These are phyloP conservation scores for Turritopsis rubra DNA, from an alignment of 30 jellyfish, hydroid and myxozoan genomes.

Conservation along the genomic window DNA sequence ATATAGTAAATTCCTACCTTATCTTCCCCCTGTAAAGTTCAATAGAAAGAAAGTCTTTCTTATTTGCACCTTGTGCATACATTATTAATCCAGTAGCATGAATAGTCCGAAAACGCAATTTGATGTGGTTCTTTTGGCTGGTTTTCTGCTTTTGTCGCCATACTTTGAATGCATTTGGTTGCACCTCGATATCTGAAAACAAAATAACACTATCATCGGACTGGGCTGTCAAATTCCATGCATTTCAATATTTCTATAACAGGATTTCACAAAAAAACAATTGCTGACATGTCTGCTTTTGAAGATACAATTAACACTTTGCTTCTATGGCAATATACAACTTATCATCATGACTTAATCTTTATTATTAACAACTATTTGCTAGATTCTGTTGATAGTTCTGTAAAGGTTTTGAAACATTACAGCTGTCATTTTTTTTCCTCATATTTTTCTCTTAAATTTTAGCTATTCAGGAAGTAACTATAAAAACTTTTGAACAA, in stretches of 20 bases:
- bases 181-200: constrained; percentile 30
- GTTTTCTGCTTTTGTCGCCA: constrained; percentile 56
- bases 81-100: constrained; percentile 87
- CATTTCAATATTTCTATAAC: not conserved
- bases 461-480: no score
- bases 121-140: constrained; percentile 68
- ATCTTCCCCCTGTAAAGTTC: constrained; percentile 84
- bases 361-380: no score
- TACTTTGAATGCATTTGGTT: constrained; percentile 10
- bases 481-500: no score
- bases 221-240: not conserved
- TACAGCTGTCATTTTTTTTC: no score
- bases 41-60: constrained; percentile 66
- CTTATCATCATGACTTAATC: no score
- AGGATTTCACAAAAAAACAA: not conserved
- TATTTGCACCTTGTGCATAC: constrained; percentile 70
- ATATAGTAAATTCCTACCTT: constrained; percentile 59
- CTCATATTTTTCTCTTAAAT: no score
- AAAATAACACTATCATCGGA: not conserved
- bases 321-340: not conserved
- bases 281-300: not conserved
- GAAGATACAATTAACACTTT: not conserved
- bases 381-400: no score
- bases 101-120: constrained; percentile 63
- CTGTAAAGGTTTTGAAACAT: no score